Conservation (phyloP, 2,888 invertebrate species). For the Dysmachus trigonus region DNA sequence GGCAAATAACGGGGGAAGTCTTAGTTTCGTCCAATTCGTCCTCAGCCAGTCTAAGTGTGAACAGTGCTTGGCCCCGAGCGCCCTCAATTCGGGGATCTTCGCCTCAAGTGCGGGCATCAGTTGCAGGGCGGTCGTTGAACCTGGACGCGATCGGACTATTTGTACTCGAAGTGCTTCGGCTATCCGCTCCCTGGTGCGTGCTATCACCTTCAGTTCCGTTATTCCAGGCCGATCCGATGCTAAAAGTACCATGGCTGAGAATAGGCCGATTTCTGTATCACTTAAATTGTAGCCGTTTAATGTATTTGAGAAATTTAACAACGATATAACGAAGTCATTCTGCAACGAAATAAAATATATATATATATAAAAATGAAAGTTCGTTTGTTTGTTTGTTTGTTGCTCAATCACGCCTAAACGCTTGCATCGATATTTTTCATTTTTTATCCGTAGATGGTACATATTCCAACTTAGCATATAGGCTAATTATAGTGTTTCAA, state of each 20-base stretch:
- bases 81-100: slow-evolving; percentile 79
- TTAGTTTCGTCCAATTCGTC: slow-evolving; percentile 83
- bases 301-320: slow-evolving; percentile 82
- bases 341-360: slow-evolving; percentile 64
- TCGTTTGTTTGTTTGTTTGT: too few species aligned
- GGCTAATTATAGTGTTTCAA: too few species aligned
- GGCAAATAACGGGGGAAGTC: slow-evolving; percentile 91
- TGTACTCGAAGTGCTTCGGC: slow-evolving; percentile 88
- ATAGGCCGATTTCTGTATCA: slow-evolving; percentile 90
- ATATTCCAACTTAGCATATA: too few species aligned
- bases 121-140: slow-evolving; percentile 63
- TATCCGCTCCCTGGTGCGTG: slow-evolving; percentile 81
- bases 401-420: too few species aligned
- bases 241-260: slow-evolving; percentile 85
- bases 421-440: too few species aligned
- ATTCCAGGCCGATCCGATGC: slow-evolving; percentile 83
- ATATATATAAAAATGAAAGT: slow-evolving; percentile 47
- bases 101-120: slow-evolving; percentile 66
- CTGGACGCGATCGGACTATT: slow-evolving; percentile 66
- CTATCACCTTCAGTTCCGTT: slow-evolving; percentile 80
- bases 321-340: slow-evolving; percentile 83
- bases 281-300: slow-evolving; percentile 79
- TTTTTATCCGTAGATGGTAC: too few species aligned
- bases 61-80: slow-evolving; percentile 83
- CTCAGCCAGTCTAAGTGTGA: slow-evolving; percentile 91